Conservation (phyloP, 1,140 invertebrate genomes). For the Himalopsyche phryganea region DNA sequence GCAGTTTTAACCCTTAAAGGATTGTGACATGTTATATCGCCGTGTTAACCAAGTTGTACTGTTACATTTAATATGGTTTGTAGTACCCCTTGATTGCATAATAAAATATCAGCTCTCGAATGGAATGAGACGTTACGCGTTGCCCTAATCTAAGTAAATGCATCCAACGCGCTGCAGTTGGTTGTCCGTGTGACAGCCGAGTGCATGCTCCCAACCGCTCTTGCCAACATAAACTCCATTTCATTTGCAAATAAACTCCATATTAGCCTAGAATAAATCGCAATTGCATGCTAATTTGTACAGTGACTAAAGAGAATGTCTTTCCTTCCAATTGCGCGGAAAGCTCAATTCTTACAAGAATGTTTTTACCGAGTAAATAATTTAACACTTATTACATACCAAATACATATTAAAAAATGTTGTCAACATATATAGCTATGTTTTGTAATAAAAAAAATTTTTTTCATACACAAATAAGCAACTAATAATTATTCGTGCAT, state of each 20-base stretch:
- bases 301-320: slow-evolving; percentile 14
- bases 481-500: too few species aligned
- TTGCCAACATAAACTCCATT: neutral
- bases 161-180: neutral
- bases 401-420: too few species aligned
- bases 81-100: neutral
- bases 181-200: neutral
- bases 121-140: slow-evolving; percentile 4
- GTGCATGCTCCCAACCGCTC: neutral
- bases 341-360: too few species aligned
- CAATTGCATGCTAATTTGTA: slow-evolving; percentile 18
- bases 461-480: too few species aligned
- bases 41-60: too few species aligned
- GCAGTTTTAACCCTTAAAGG: too few species aligned
- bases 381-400: too few species aligned
- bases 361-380: too few species aligned
- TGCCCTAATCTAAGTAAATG: neutral
- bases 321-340: neutral
- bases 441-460: too few species aligned
- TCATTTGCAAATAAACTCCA: slow-evolving; percentile 24
- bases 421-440: too few species aligned
- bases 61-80: too few species aligned
- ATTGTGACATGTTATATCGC: too few species aligned
- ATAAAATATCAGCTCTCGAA: neutral
- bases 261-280: slow-evolving; percentile 24